Conservation (phyloP, 1,140 invertebrate species). For the Leptinotarsa texana region DNA sequence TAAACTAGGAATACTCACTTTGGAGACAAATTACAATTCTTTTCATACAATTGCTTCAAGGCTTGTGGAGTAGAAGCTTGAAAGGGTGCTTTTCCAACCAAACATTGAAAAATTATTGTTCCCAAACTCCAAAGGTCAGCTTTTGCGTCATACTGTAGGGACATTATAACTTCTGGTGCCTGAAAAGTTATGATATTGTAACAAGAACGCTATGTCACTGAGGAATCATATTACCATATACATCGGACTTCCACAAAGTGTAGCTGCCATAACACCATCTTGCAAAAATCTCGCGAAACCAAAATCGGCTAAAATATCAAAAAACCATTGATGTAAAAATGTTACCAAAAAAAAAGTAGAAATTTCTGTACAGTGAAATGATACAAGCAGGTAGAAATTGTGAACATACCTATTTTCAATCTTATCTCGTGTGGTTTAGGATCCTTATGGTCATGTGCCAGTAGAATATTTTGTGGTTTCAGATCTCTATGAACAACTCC, state of each 20-base stretch:
- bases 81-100: constrained; percentile 98
- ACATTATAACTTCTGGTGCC: constrained; percentile 99
- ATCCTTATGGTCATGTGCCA: constrained; percentile 81
- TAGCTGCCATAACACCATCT: constrained; percentile 99
- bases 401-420: constrained; percentile 85
- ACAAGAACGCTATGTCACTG: background rate
- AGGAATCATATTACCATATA: constrained; percentile 84
- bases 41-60: constrained; percentile 96
- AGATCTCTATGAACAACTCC: constrained; percentile 98
- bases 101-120: constrained; percentile 98
- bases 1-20: constrained; percentile 68
- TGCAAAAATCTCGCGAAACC: constrained; percentile 98
- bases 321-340: constrained; percentile 9
- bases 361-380: too few species aligned
- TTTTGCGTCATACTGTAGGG: constrained; percentile 97
- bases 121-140: constrained; percentile 99
- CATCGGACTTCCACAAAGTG: constrained; percentile 99
- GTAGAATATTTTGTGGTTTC: constrained; percentile 96
- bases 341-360: too few species aligned
- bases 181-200: constrained; percentile 53
- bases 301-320: constrained; percentile 85
- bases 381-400: too few species aligned
- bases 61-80: constrained; percentile 98
- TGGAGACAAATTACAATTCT: constrained; percentile 91
- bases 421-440: constrained; percentile 90